phyloP scores from a whole-genome alignment of 2,888 invertebrate species.

The Agelastica alni region DNA sequence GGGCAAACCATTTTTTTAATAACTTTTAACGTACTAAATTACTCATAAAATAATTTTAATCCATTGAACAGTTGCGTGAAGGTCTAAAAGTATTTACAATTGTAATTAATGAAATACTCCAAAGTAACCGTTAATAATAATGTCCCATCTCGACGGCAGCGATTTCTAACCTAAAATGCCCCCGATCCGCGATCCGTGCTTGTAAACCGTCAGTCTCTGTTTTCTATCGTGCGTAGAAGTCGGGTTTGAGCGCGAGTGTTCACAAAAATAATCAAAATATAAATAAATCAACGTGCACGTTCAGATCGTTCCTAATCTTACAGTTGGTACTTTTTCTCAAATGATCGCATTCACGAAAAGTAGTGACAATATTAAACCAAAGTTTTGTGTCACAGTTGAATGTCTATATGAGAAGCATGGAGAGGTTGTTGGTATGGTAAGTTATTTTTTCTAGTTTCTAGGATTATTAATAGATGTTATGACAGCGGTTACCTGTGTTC shows the following conservation, averaged over 20 bases:
- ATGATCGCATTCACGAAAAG: background rate
- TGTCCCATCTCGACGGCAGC: background rate
- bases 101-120: too few relatives aligned
- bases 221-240: slow-evolving; percentile 7
- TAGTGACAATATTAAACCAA: slow-evolving; percentile 14
- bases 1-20: too few relatives aligned
- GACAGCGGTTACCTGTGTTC: slow-evolving; percentile 17
- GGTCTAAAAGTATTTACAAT: too few relatives aligned
- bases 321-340: background rate
- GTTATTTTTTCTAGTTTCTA: slow-evolving; percentile 34
- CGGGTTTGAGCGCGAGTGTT: slow-evolving; percentile 1
- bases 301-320: background rate
- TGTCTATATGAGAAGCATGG: slow-evolving; percentile 38
- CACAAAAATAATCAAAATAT: slow-evolving; percentile 19
- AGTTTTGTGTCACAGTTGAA: slow-evolving; percentile 24
- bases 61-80: too few relatives aligned
- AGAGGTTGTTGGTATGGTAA: slow-evolving; percentile 35
- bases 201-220: slow-evolving; percentile 10
- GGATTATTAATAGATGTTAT: slow-evolving; percentile 27
- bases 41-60: too few relatives aligned
- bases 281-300: slow-evolving; percentile 18
- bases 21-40: too few relatives aligned
- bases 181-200: slow-evolving; percentile 1
- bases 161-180: slow-evolving; percentile 1
- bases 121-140: too few relatives aligned